Conservation (phyloP, 2,797 vertebrate genomes). For the Myripristis murdjan region DNA sequence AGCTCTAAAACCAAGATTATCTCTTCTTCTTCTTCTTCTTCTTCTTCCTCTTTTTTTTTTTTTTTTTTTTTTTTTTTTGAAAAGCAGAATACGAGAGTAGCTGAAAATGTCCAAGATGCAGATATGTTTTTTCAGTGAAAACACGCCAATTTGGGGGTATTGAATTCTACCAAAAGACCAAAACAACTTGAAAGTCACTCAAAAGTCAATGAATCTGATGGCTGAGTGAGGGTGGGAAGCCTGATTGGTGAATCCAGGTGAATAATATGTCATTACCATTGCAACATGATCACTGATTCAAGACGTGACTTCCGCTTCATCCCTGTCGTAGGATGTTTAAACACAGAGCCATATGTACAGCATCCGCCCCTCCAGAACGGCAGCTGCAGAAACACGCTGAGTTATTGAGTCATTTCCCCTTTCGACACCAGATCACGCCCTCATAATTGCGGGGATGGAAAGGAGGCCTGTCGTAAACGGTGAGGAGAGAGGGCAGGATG, state of each 20-base stretch:
- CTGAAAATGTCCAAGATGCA: too few species aligned
- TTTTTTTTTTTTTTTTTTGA: too few species aligned
- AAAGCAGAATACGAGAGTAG: too few species aligned
- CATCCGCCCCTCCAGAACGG: slow-evolving; percentile 51
- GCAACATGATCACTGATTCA: slow-evolving; percentile 7
- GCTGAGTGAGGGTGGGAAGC: too few species aligned
- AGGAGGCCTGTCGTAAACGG: slow-evolving; percentile 49
- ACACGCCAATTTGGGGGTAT: too few species aligned
- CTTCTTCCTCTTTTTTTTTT: too few species aligned
- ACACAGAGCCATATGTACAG: slow-evolving; percentile 63
- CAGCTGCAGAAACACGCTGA: slow-evolving; percentile 69
- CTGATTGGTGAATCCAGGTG: neutral
- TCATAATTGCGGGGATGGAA: slow-evolving; percentile 64
- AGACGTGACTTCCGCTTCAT: neutral
- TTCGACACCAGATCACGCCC: slow-evolving; percentile 81
- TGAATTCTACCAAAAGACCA: too few species aligned
- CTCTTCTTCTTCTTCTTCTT: too few species aligned
- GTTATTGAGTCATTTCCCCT: slow-evolving; percentile 84
- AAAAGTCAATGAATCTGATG: neutral
- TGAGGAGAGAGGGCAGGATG: slow-evolving; percentile 3
- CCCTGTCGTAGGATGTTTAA: slow-evolving; percentile 37
- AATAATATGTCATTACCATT: neutral
- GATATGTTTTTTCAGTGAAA: too few species aligned
- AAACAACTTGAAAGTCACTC: neutral
- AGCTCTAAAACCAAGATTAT: too few species aligned